A percentile compares a stretch with the other conserved stretches of the same genome.
These are phyloP conservation scores for Metopia argyrocephala DNA, from an alignment of 2,888 invertebrate genomes.

Conservation along the genomic window DNA sequence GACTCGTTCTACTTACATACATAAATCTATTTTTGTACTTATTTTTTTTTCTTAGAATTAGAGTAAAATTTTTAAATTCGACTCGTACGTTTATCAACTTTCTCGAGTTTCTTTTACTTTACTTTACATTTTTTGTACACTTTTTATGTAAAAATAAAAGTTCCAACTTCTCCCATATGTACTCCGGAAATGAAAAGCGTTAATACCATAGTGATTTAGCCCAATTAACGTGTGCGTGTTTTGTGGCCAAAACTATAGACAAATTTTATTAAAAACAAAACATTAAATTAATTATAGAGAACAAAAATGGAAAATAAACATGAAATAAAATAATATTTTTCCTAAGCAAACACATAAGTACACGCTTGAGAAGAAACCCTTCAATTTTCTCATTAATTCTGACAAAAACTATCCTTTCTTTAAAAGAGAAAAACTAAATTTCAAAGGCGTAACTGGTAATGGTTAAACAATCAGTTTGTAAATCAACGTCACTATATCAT, in stretches of 20 bases:
- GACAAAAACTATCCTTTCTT: conserved; percentile 48
- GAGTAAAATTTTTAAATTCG: too few species aligned
- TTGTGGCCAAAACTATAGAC: conserved; percentile 51
- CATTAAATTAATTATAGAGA: conserved; percentile 60
- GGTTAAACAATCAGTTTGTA: conserved; percentile 9
- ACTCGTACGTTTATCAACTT: too few species aligned
- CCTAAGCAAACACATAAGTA: conserved; percentile 31
- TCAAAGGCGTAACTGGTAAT: conserved; percentile 49
- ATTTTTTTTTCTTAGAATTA: too few species aligned
- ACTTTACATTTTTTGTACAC: too few species aligned
- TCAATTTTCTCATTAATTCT: conserved; percentile 43
- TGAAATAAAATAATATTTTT: conserved; percentile 35
- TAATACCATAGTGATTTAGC: conserved; percentile 53
- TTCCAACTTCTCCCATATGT: not conserved
- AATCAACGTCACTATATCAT: not conserved
- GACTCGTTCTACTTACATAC: too few species aligned
- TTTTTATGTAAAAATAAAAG: too few species aligned
- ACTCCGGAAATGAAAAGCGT: conserved; percentile 21
- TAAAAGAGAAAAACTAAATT: not conserved
- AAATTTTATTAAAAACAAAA: conserved; percentile 45
- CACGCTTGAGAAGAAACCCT: conserved; percentile 29
- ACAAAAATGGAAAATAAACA: conserved; percentile 52
- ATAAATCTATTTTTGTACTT: too few species aligned
- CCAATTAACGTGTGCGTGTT: conserved; percentile 62
- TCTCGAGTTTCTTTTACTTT: too few species aligned